Percentiles rank a stretch among this genome's conserved stretches.
Evolutionary conservation across 2,797 vertebrate genomes (phyloP).

Genomic region (Cebuella pygmaea): DNA sequence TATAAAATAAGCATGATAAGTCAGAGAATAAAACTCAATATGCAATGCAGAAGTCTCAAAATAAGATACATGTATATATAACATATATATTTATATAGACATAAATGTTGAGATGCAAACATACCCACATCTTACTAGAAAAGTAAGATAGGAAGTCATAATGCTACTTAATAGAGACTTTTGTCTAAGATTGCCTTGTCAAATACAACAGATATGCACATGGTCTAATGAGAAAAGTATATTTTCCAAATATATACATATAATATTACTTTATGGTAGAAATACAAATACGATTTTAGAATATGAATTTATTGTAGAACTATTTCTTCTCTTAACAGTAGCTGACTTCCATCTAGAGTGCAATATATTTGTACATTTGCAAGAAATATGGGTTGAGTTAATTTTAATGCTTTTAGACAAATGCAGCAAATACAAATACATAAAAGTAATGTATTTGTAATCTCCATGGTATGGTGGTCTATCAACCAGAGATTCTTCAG

Average conservation of each 20-base stretch:
- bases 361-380: background rate
- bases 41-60: background rate
- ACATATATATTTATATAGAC: background rate
- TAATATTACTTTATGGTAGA: background rate
- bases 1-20: background rate
- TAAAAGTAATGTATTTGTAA: background rate
- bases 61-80: background rate
- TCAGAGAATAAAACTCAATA: background rate
- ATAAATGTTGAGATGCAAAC: background rate
- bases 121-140: background rate
- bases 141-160: background rate
- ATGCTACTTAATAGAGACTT: background rate
- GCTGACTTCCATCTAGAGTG: background rate
- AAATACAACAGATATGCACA: background rate
- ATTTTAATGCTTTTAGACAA: background rate
- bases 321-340: background rate
- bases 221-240: background rate
- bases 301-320: background rate
- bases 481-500: background rate
- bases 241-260: background rate
- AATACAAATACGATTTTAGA: background rate
- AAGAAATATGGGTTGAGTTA: background rate
- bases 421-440: background rate
- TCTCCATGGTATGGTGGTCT: background rate
- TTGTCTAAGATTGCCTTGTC: background rate